phyloP scores from a whole-genome alignment of 2,113 vertebrate species.

The Ursus arctos region DNA sequence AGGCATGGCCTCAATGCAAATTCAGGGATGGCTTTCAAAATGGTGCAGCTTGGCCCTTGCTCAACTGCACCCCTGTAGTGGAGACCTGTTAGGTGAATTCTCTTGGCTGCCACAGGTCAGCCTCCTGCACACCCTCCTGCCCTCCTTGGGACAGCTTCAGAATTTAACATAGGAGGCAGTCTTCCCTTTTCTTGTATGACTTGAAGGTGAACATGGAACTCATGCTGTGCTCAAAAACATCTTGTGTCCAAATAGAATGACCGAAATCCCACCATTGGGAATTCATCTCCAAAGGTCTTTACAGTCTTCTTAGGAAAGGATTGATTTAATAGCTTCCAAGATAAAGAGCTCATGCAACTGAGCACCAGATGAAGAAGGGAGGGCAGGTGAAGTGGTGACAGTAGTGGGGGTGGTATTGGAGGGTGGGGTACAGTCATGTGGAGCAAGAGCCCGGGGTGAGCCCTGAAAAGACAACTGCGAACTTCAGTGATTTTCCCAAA shows the following conservation, averaged over 20 bases:
- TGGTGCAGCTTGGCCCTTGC: neutral
- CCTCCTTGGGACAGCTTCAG: neutral
- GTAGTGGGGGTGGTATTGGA: neutral
- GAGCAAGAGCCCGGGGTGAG: neutral
- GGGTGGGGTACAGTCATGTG: neutral
- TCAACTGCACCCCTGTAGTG: neutral
- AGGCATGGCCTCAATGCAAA: neutral
- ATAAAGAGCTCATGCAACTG: neutral
- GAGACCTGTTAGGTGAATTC: neutral
- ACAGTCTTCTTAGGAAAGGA: neutral
- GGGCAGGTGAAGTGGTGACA: neutral
- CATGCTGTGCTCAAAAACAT: neutral
- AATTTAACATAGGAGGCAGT: neutral
- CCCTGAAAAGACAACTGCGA: neutral
- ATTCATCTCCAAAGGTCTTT: neutral
- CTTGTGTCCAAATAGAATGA: neutral
- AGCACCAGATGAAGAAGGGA: neutral
- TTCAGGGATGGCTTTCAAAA: neutral
- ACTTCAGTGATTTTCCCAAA: neutral
- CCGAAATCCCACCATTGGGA: neutral
- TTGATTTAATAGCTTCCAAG: conserved; percentile 5
- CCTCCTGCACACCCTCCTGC: too few species aligned
- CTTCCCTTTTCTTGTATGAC: neutral
- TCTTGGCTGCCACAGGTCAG: neutral
- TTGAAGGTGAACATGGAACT: neutral